phyloP scores from a whole-genome alignment of 1,140 invertebrate species.

The Diuraphis noxia region DNA sequence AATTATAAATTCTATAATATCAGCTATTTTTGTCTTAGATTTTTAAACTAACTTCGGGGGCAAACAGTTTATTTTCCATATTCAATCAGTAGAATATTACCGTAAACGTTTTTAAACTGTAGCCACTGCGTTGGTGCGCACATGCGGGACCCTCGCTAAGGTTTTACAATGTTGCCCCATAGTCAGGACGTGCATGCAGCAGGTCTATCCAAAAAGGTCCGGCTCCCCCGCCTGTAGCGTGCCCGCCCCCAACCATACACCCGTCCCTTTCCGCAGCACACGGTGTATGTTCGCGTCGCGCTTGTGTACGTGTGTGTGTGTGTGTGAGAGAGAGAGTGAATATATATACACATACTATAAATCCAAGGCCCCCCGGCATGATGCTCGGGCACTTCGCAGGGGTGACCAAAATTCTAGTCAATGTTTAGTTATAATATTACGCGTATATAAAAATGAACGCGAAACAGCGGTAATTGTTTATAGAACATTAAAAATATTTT shows the following conservation, averaged over 20 bases:
- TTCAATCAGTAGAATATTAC: not conserved
- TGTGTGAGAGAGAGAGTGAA: not conserved
- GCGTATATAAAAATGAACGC: not conserved
- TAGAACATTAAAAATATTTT: not conserved
- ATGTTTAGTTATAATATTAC: not conserved
- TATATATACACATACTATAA: slow-evolving; percentile 14
- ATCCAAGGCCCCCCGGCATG: slow-evolving; percentile 45
- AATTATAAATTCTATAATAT: not conserved
- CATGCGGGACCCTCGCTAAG: slow-evolving; percentile 53
- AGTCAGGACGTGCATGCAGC: slow-evolving; percentile 32
- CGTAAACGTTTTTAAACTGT: slow-evolving; percentile 21
- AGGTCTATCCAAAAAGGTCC: slow-evolving; percentile 53
- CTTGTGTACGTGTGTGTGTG: not conserved
- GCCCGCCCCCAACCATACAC: slow-evolving; percentile 33
- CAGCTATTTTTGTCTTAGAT: not conserved
- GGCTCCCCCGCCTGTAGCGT: slow-evolving; percentile 41
- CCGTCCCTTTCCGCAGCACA: not conserved
- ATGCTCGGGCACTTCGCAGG: slow-evolving; percentile 29
- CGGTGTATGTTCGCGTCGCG: not conserved
- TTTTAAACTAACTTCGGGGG: not conserved
- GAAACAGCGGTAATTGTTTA: not conserved
- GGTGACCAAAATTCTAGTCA: slow-evolving; percentile 43
- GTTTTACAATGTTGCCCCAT: slow-evolving; percentile 50
- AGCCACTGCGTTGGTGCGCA: slow-evolving; percentile 2
- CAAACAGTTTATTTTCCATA: not conserved